phyloP scores from a whole-genome alignment of 2,113 vertebrate genomes.

The Spea multiplicata region DNA sequence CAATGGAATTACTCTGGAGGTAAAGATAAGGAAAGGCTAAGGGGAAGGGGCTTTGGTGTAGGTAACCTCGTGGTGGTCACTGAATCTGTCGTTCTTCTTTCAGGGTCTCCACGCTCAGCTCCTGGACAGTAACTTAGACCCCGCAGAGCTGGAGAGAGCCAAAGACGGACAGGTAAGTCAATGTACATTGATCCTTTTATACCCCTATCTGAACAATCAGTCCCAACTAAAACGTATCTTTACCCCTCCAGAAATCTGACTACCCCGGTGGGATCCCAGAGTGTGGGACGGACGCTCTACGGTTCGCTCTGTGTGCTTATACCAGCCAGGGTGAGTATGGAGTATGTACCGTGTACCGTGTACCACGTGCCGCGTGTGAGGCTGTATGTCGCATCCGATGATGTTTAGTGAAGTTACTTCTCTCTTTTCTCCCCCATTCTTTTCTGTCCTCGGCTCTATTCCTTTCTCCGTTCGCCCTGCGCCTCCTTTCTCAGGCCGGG shows the following conservation, averaged over 20 bases:
- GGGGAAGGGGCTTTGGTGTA: background rate
- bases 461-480: background rate
- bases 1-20: slow-evolving; percentile 78
- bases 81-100: background rate
- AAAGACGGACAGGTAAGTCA: slow-evolving; percentile 78
- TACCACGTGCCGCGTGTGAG: too few species aligned
- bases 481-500: slow-evolving; percentile 67
- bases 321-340: slow-evolving; percentile 73
- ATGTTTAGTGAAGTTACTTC: too few species aligned
- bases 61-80: background rate
- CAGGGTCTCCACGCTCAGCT: slow-evolving; percentile 78
- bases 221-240: background rate
- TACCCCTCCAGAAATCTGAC: slow-evolving; percentile 72
- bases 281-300: slow-evolving; percentile 84
- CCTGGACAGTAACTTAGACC: slow-evolving; percentile 78
- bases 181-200: background rate
- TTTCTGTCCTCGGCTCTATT: background rate
- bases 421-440: background rate
- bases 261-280: slow-evolving; percentile 82
- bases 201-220: background rate
- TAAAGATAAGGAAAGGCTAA: slow-evolving; percentile 43
- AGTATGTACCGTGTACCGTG: too few species aligned
- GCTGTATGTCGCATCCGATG: too few species aligned
- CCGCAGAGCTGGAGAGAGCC: slow-evolving; percentile 73
- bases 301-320: slow-evolving; percentile 86